A percentile compares a stretch with the other conserved stretches of the same genome.
phyloP scores from a whole-genome alignment of 2,797 vertebrate genomes.

The Luscinia megarhynchos region DNA sequence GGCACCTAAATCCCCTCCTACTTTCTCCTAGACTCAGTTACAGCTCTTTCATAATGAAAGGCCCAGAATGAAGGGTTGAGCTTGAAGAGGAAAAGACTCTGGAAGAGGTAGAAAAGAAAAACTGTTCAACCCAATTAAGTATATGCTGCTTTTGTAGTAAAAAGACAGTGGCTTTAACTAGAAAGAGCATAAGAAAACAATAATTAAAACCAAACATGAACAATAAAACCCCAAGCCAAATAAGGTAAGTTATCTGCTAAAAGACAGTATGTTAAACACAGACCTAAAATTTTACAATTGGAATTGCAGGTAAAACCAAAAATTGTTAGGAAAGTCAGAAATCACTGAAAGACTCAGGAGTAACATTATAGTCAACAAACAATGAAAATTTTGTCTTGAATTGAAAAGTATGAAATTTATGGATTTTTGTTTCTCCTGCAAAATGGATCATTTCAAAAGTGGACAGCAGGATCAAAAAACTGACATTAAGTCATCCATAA shows the following conservation, averaged over 20 bases:
- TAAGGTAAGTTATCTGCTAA: neutral
- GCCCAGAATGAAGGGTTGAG: neutral
- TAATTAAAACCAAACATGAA: neutral
- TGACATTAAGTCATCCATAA: neutral
- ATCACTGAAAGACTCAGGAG: neutral
- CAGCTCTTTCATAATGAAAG: neutral
- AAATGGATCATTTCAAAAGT: conserved; percentile 17
- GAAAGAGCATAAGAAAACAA: neutral
- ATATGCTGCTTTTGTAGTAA: neutral
- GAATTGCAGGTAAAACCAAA: neutral
- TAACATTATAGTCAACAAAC: neutral
- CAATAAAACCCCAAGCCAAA: neutral
- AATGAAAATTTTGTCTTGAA: neutral
- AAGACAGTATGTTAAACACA: neutral
- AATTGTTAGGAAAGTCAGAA: neutral
- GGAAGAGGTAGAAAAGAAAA: conserved; percentile 35
- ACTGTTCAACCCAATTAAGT: neutral
- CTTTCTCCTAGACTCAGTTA: neutral
- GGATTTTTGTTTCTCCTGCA: neutral
- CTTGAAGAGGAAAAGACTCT: neutral
- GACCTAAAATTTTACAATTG: neutral
- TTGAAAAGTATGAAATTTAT: neutral
- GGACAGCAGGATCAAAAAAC: neutral
- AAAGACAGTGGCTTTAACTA: neutral
- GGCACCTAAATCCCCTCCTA: conserved; percentile 44